Evolutionary conservation across 2,797 vertebrate genomes (phyloP).

Genomic region (Leptoclinus maculatus): DNA sequence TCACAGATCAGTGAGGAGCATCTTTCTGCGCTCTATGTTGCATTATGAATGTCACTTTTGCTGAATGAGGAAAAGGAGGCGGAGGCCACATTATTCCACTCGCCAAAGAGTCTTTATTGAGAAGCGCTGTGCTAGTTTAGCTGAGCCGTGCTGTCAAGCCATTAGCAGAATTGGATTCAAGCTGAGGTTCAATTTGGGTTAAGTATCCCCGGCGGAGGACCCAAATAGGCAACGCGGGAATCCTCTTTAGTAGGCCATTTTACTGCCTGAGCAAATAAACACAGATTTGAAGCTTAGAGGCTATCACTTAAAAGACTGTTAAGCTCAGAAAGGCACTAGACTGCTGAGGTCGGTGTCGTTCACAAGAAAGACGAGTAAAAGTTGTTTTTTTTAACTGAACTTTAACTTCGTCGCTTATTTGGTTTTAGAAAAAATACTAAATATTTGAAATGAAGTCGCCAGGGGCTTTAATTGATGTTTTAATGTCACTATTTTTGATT

Average conservation of each 20-base stretch:
- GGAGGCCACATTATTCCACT: slow-evolving; percentile 8
- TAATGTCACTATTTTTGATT: not conserved
- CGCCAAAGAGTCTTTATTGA: slow-evolving; percentile 42
- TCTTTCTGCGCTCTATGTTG: not conserved
- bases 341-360: not conserved
- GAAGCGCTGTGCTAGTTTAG: slow-evolving; percentile 50
- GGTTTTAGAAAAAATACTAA: not conserved
- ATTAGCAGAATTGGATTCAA: slow-evolving; percentile 77
- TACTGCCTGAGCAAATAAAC: slow-evolving; percentile 69
- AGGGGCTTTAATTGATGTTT: slow-evolving; percentile 9
- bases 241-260: slow-evolving; percentile 72
- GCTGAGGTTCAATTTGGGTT: slow-evolving; percentile 79
- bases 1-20: not conserved
- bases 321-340: not conserved
- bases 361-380: not conserved
- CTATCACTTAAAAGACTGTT: slow-evolving; percentile 12
- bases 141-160: slow-evolving; percentile 48
- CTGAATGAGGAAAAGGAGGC: slow-evolving; percentile 8
- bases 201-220: slow-evolving; percentile 74
- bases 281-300: slow-evolving; percentile 34
- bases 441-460: not conserved
- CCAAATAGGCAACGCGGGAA: slow-evolving; percentile 53
- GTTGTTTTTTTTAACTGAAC: not conserved
- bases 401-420: not conserved
- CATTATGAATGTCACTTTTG: slow-evolving; percentile 21